Percentiles rank a stretch among this genome's conserved stretches.
Conservation (phyloP, 2,113 vertebrate genomes). For the Xiphias gladius region DNA sequence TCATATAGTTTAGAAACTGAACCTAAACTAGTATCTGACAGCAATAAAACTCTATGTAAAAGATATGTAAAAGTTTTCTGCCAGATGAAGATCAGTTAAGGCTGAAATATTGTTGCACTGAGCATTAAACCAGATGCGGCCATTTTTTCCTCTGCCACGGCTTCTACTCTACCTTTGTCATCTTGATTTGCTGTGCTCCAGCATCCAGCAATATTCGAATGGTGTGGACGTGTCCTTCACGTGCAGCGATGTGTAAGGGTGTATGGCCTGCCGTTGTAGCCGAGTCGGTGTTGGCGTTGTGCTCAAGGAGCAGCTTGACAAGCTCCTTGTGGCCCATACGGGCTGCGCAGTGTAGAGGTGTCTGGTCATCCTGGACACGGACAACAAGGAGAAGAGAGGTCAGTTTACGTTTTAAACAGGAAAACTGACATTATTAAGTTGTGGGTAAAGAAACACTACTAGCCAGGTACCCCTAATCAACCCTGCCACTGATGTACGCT, state of each 20-base stretch:
- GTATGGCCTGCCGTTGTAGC: slow-evolving; percentile 94
- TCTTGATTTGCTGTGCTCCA: slow-evolving; percentile 91
- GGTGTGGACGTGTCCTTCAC: slow-evolving; percentile 91
- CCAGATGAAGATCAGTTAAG: background rate
- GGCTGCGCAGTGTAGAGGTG: slow-evolving; percentile 96
- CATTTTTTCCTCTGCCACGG: background rate
- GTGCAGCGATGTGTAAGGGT: slow-evolving; percentile 91
- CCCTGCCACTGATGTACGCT: background rate
- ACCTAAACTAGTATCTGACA: no score
- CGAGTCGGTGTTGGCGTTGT: slow-evolving; percentile 89
- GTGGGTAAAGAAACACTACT: background rate
- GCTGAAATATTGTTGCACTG: background rate
- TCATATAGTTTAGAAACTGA: background rate
- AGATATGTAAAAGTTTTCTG: no score
- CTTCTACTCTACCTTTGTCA: slow-evolving; percentile 92
- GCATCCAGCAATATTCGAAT: slow-evolving; percentile 91
- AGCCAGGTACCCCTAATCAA: background rate
- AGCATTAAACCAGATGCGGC: background rate
- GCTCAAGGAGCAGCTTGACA: slow-evolving; percentile 92
- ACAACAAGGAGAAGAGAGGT: background rate
- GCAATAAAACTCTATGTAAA: no score
- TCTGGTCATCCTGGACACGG: slow-evolving; percentile 92
- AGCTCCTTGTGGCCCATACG: slow-evolving; percentile 94
- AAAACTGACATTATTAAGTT: background rate
- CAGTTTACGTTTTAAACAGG: background rate